Evolutionary conservation across 2,888 invertebrate genomes (phyloP).

Genomic region (Drosophila greeni): DNA sequence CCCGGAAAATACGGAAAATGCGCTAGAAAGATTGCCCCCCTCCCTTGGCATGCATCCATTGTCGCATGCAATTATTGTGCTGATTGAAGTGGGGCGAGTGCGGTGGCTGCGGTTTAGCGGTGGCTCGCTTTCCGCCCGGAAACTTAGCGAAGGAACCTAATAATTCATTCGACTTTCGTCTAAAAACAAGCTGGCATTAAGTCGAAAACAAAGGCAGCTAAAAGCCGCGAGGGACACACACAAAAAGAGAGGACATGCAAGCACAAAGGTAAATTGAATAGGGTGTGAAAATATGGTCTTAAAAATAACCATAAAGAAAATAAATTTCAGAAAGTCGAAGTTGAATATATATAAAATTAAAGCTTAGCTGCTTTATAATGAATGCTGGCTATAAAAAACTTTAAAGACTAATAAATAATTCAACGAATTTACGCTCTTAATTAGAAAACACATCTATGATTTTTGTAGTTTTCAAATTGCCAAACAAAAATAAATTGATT

Average conservation of each 20-base stretch:
- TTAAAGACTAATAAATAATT: not conserved
- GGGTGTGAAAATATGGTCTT: not conserved
- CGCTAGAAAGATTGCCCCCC: slow-evolving; percentile 28
- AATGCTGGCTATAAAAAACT: not conserved
- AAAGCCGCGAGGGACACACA: slow-evolving; percentile 14
- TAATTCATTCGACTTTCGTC: slow-evolving; percentile 36
- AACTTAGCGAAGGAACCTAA: slow-evolving; percentile 25
- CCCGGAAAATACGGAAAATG: slow-evolving; percentile 44
- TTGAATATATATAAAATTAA: too few relatives aligned
- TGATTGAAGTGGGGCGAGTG: slow-evolving; percentile 30
- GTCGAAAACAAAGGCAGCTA: slow-evolving; percentile 10
- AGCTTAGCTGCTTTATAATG: too few relatives aligned
- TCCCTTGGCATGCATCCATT: slow-evolving; percentile 43
- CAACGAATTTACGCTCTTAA: not conserved
- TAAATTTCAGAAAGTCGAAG: too few relatives aligned
- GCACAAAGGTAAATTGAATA: slow-evolving; percentile 13
- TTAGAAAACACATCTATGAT: not conserved
- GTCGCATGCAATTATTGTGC: slow-evolving; percentile 41
- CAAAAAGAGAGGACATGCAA: not conserved
- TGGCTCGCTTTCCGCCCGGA: not conserved
- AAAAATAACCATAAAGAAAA: not conserved
- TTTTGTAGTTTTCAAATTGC: too few relatives aligned
- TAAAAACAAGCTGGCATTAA: slow-evolving; percentile 14
- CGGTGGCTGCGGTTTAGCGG: slow-evolving; percentile 22
- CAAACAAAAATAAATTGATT: not conserved